Base-by-base conservation (phyloP, 2,888 invertebrate genomes). In the Chaitophorus viminalis region DNA sequence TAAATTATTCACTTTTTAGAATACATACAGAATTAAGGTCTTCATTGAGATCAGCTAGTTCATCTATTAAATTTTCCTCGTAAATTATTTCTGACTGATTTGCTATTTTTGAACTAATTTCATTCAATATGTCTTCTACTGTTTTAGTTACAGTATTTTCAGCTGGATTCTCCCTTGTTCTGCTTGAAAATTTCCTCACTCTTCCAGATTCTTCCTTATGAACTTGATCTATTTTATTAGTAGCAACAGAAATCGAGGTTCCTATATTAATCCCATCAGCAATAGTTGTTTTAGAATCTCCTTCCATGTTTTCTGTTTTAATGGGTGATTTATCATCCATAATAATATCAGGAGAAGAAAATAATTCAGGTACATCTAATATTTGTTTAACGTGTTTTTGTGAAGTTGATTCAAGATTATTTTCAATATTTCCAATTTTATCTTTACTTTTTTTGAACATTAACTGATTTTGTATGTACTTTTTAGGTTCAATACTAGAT, bases 41-140 rank as follows among this genome's bases (percentile, higher is more conserved):
- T 81, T 87, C 87, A 65, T 87, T 87, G 74, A 87, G 87, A 87
- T 87, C 87, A 65, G 81, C 87, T 81, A 87, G 46, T 78, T 81
- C 87, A 74, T 87, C 81, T 31, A 87, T 87, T 21, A 87, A 81
- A 81, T 87, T 87, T 74, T 87, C 79, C 1, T 87, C 87, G 65
- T 87, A 39, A 81, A 87, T 81, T 17, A 81, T 65, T 81, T 87
- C 87, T 31, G 86, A 25, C 33, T 87, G 65, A 74, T 74, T 81
- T 18, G n/a, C 87, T 74, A 87, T 75, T 81, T 87, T 81, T 17
- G 81, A 81, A 81, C 87, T 87, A 74, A 87, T 87, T 74, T 87
- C 81, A 75, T 87, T 87, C 74, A 87, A 65, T 65, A 87, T 87
- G 25, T 87, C 87, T 81, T 87, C 81, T 46, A 87, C 79, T 21